Percentiles rank a stretch among this genome's conserved stretches.
Conservation (phyloP, 2,113 vertebrate species). For the Pseudopodoces humilis region DNA sequence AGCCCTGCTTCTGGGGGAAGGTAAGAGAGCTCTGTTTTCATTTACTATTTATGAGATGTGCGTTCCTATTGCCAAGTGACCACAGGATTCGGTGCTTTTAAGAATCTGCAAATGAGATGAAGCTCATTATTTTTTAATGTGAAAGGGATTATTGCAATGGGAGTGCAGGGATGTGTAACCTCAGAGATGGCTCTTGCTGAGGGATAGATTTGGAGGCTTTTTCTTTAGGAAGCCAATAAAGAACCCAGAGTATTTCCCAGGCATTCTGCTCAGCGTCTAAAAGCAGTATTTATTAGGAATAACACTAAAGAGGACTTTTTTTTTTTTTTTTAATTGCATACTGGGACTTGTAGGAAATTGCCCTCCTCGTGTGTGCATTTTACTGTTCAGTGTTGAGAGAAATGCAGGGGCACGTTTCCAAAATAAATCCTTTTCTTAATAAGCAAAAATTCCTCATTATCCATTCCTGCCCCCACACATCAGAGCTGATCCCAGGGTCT, state of each 20-base stretch:
- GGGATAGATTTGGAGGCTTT: background rate
- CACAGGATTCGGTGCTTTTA: conserved; percentile 64
- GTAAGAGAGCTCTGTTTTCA: conserved; percentile 56
- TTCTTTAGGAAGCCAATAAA: conserved; percentile 2
- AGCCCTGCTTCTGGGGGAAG: conserved; percentile 40
- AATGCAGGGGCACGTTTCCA: background rate
- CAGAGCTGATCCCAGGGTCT: background rate
- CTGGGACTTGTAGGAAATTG: background rate
- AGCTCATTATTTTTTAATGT: conserved; percentile 74
- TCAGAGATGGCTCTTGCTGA: background rate
- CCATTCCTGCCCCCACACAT: background rate
- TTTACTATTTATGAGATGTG: conserved; percentile 72
- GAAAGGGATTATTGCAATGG: conserved; percentile 41
- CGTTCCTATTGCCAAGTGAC: conserved; percentile 53
- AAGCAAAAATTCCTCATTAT: background rate
- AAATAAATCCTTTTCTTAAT: background rate
- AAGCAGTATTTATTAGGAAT: conserved; percentile 20
- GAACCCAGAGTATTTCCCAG: background rate
- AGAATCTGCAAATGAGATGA: conserved; percentile 58
- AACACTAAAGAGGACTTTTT: background rate
- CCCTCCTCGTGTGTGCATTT: background rate
- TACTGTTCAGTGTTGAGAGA: background rate
- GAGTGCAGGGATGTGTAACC: background rate
- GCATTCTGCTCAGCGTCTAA: background rate
- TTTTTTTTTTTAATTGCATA: background rate